Percentiles rank a stretch among this genome's conserved stretches.
Evolutionary conservation across 2,113 vertebrate genomes (phyloP).

Genomic region (Shinisaurus crocodilurus): DNA sequence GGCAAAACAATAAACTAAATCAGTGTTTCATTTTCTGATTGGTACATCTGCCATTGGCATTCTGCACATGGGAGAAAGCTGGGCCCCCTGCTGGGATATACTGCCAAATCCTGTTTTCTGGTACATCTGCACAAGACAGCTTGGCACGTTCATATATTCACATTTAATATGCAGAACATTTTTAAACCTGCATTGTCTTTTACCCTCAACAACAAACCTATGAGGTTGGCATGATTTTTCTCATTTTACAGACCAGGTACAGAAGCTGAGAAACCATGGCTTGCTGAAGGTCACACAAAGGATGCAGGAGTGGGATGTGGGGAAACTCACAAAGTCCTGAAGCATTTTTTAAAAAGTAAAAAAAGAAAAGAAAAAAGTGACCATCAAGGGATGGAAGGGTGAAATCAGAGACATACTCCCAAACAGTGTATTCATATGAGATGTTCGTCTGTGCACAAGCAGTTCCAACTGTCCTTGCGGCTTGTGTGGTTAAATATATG

Average conservation of each 20-base stretch:
- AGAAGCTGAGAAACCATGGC: not conserved
- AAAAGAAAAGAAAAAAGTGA: not conserved
- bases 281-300: not conserved
- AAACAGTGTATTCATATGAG: not conserved
- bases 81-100: not conserved
- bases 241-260: not conserved
- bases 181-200: not conserved
- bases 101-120: not conserved
- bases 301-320: not conserved
- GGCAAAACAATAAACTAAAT: not conserved
- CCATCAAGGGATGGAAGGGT: not conserved
- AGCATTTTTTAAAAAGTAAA: not conserved
- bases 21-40: not conserved
- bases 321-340: not conserved
- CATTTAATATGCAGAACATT: not conserved
- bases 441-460: not conserved
- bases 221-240: not conserved
- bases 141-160: not conserved
- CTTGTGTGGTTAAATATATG: not conserved
- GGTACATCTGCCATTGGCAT: not conserved
- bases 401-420: not conserved
- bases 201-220: not conserved
- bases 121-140: not conserved
- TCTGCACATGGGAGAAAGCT: not conserved
- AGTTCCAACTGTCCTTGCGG: not conserved